phyloP scores from a whole-genome alignment of 2,888 invertebrate species.

The Colostygia pectinataria region DNA sequence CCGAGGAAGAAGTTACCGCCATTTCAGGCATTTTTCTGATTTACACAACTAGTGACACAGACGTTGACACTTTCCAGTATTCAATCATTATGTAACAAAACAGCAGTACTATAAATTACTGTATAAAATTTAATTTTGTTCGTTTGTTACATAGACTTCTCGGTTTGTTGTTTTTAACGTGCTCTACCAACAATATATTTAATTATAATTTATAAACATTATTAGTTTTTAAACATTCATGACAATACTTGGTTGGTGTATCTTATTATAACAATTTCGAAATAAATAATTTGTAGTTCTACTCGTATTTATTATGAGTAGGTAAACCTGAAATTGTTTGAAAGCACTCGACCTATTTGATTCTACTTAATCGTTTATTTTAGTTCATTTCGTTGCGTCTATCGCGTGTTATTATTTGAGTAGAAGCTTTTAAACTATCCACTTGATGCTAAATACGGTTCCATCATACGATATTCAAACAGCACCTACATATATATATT shows the following conservation, averaged over 20 bases:
- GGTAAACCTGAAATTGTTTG: conserved; percentile 18
- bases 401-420: conserved; percentile 2
- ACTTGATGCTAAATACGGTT: background rate
- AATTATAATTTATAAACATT: no score
- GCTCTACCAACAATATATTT: background rate
- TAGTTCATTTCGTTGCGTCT: background rate
- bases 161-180: background rate
- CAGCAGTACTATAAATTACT: background rate
- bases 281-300: no score
- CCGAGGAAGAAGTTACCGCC: conserved; percentile 74
- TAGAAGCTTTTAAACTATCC: conserved; percentile 8
- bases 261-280: no score
- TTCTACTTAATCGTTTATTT: conserved; percentile 8
- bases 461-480: background rate
- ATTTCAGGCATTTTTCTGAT: conserved; percentile 48
- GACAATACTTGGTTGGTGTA: conserved; percentile 3
- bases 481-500: no score
- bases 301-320: no score
- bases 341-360: conserved; percentile 47
- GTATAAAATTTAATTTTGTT: conserved; percentile 3
- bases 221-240: conserved; percentile 37
- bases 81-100: conserved; percentile 19
- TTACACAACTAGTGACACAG: conserved; percentile 15
- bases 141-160: conserved; percentile 16
- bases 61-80: conserved; percentile 7